Evolutionary conservation across 2,797 vertebrate genomes (phyloP).

Genomic region (Peromyscus aztecus): DNA sequence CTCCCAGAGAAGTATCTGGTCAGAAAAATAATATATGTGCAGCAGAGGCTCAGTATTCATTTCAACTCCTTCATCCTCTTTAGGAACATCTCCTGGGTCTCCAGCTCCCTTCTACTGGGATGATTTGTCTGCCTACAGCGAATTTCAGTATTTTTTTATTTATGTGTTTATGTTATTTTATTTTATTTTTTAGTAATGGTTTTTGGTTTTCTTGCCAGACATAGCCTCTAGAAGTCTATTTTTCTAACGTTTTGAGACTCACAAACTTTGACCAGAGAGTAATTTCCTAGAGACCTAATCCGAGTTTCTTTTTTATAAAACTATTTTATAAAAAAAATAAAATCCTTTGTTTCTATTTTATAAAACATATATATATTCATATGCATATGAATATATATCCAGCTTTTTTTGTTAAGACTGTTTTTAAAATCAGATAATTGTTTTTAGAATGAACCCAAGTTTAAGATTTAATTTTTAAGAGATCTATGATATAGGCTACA

Average conservation of each 20-base stretch:
- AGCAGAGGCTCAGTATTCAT: constrained; percentile 52
- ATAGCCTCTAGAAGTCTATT: constrained; percentile 21
- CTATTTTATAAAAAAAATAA: too few relatives aligned
- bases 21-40: constrained; percentile 63
- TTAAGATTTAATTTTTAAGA: constrained; percentile 36
- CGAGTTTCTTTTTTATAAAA: background rate
- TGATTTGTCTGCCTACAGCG: constrained; percentile 49
- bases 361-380: background rate
- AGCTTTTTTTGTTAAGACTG: constrained; percentile 34
- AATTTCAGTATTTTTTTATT: constrained; percentile 68
- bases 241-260: constrained; percentile 50
- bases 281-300: constrained; percentile 18
- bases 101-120: constrained; percentile 28
- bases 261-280: constrained; percentile 36
- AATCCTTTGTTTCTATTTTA: background rate
- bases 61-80: constrained; percentile 39
- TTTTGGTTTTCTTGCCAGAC: constrained; percentile 36
- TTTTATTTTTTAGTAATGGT: background rate
- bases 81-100: constrained; percentile 52
- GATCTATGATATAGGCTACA: background rate
- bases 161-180: background rate
- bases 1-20: constrained; percentile 60
- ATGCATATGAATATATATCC: background rate
- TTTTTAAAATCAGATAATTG: constrained; percentile 42
- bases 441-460: constrained; percentile 44